These are phyloP conservation scores for Cephalopholis sonnerati DNA, from an alignment of 2,113 vertebrate species.

Conservation along the genomic window DNA sequence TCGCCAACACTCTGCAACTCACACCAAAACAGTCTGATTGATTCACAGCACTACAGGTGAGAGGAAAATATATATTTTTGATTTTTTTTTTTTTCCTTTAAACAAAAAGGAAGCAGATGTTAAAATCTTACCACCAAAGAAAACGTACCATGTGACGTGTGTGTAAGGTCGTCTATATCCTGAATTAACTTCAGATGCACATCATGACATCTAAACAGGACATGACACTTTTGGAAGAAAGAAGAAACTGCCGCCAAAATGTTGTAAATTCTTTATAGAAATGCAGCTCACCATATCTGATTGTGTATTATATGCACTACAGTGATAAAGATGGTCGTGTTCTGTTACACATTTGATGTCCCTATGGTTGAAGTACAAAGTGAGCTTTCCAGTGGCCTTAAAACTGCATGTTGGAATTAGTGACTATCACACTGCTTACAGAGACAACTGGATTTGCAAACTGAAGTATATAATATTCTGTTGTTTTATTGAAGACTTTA, in stretches of 20 bases:
- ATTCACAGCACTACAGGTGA: too few species aligned
- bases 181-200: neutral
- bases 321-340: neutral
- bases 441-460: neutral
- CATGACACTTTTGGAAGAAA: neutral
- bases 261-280: neutral
- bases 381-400: neutral
- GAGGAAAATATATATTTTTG: too few species aligned
- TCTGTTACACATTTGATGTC: neutral
- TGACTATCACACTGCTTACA: neutral
- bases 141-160: neutral
- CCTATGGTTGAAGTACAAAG: neutral
- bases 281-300: neutral
- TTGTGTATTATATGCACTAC: neutral
- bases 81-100: too few species aligned
- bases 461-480: neutral
- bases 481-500: neutral
- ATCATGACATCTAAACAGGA: neutral
- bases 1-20: too few species aligned
- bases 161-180: neutral
- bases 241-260: neutral
- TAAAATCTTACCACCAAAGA: neutral
- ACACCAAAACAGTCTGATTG: too few species aligned
- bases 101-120: neutral
- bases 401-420: neutral